Evolutionary conservation across 2,797 vertebrate genomes (phyloP).

Genomic region (Chiroxiphia lanceolata): DNA sequence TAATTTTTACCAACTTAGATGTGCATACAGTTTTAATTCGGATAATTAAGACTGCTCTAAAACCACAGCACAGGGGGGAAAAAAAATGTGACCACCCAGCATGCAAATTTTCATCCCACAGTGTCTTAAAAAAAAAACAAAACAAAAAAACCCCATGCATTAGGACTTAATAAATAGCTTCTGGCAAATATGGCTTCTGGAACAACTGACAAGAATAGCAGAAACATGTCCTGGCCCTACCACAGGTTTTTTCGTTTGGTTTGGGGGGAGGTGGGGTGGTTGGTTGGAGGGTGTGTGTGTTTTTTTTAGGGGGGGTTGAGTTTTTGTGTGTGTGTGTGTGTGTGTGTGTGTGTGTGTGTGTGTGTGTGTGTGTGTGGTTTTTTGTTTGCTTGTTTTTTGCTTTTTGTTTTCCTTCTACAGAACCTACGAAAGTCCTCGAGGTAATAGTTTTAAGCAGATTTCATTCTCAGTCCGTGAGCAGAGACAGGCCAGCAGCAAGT

Average conservation of each 20-base stretch:
- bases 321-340: background rate
- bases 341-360: background rate
- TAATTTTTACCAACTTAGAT: background rate
- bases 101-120: background rate
- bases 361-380: background rate
- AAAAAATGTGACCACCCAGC: slow-evolving; percentile 10
- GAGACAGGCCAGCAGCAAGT: slow-evolving; percentile 67
- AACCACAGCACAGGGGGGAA: background rate
- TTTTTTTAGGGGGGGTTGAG: background rate
- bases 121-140: background rate
- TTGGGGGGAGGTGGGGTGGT: background rate
- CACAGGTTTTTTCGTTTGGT: background rate
- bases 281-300: too few relatives aligned
- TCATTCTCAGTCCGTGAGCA: slow-evolving; percentile 57
- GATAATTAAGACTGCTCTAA: background rate
- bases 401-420: slow-evolving; percentile 27
- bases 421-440: slow-evolving; percentile 62
- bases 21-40: background rate
- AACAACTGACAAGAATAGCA: slow-evolving; percentile 60
- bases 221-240: slow-evolving; percentile 61
- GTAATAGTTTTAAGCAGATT: slow-evolving; percentile 69
- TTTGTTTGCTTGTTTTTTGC: background rate
- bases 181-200: slow-evolving; percentile 32
- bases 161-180: slow-evolving; percentile 31
- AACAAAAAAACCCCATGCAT: background rate